phyloP scores from a whole-genome alignment of 2,113 vertebrate species.

The Columbina picui region DNA sequence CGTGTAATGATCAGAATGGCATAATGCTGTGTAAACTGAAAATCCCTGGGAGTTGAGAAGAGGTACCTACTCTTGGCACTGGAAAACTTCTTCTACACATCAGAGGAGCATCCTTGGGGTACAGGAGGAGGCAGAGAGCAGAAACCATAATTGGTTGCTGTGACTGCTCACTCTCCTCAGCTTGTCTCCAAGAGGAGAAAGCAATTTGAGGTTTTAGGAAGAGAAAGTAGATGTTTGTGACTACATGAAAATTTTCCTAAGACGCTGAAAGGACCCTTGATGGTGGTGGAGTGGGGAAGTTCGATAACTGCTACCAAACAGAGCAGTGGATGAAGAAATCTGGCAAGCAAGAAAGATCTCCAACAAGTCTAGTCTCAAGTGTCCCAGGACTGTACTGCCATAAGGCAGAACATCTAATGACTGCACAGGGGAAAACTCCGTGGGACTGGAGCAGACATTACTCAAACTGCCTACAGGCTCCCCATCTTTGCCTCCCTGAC shows the following conservation, averaged over 20 bases:
- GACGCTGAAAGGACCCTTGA: neutral
- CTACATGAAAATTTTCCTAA: neutral
- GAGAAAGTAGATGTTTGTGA: neutral
- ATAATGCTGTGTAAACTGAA: neutral
- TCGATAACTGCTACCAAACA: neutral
- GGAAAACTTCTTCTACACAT: neutral
- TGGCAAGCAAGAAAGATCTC: neutral
- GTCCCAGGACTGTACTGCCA: neutral
- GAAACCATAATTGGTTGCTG: neutral
- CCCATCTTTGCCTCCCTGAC: neutral
- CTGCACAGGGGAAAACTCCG: neutral
- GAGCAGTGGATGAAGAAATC: neutral
- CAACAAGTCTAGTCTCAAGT: neutral
- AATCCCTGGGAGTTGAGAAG: neutral
- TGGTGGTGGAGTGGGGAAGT: neutral
- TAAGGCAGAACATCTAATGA: neutral
- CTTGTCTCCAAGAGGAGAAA: neutral
- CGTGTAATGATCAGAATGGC: neutral
- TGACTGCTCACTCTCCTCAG: neutral
- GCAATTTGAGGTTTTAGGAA: neutral
- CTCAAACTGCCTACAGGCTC: neutral
- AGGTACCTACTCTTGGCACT: neutral
- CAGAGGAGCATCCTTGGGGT: neutral
- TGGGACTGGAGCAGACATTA: neutral
- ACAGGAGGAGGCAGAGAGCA: neutral